phyloP scores from a whole-genome alignment of 1,140 invertebrate species.

The Achroia grisella region DNA sequence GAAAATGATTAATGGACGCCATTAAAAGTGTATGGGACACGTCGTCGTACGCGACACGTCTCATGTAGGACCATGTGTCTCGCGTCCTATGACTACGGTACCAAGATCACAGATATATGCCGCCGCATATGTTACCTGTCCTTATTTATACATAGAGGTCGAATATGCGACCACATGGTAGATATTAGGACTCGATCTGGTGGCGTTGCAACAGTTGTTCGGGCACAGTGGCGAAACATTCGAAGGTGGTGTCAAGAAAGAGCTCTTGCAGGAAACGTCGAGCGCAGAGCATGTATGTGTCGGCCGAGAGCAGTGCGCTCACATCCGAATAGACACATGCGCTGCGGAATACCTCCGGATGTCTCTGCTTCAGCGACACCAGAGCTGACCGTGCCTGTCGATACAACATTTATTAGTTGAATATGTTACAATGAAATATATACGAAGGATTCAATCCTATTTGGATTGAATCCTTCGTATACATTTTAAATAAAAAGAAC shows the following conservation, averaged over 20 bases:
- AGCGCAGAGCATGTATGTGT: conserved; percentile 87
- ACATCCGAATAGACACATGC: conserved; percentile 96
- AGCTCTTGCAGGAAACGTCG: conserved; percentile 95
- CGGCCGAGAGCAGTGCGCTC: conserved; percentile 83
- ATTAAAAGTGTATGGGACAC: no score
- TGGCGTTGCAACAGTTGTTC: conserved; percentile 33
- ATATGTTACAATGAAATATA: no score
- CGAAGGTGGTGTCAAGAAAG: conserved; percentile 91
- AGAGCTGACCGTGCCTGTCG: conserved; percentile 76
- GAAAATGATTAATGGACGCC: no score
- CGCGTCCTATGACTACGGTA: neutral
- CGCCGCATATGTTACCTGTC: neutral
- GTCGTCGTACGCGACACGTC: no score
- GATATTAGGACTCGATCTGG: neutral
- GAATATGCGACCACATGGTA: neutral
- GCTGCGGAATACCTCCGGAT: conserved; percentile 88
- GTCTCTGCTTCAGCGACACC: conserved; percentile 89
- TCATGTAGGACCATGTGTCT: no score
- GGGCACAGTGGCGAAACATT: conserved; percentile 72
- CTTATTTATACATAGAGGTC: no score
- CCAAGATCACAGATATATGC: neutral
- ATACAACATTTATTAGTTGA: conserved; percentile 1
- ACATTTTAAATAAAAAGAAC: no score
- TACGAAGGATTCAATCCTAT: no score
- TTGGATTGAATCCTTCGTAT: no score